Evolutionary conservation across 2,113 vertebrate species (phyloP).

Genomic region (Scortum barcoo): DNA sequence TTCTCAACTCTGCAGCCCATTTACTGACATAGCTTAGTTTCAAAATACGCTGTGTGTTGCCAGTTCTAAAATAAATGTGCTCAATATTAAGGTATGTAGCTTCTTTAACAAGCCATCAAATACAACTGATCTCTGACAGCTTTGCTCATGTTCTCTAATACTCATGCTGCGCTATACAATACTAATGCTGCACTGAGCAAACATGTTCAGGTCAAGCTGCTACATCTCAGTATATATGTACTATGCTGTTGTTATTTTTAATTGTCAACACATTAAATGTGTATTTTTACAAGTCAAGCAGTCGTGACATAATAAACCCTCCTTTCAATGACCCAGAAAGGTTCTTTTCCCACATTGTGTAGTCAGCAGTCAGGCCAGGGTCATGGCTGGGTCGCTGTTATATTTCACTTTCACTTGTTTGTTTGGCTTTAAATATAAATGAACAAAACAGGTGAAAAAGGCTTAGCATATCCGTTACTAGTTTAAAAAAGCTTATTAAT

Average conservation of each 20-base stretch:
- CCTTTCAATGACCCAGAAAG: neutral
- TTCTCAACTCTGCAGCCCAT: neutral
- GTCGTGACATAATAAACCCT: neutral
- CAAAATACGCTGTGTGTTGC: neutral
- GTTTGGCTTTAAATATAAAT: neutral
- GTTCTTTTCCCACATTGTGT: neutral
- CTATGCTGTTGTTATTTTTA: neutral
- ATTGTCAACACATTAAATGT: neutral
- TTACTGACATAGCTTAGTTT: neutral
- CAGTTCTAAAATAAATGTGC: conserved; percentile 5
- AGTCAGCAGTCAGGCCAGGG: neutral
- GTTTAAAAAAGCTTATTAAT: neutral
- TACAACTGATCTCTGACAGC: neutral
- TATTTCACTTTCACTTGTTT: neutral
- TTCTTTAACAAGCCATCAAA: neutral
- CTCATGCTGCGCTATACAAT: no score
- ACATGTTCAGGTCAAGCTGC: conserved; percentile 2
- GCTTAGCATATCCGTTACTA: neutral
- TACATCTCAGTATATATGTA: neutral
- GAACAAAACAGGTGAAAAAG: neutral
- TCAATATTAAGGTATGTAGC: neutral
- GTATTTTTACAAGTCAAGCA: neutral
- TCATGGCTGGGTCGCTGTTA: neutral
- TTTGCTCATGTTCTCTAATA: neutral
- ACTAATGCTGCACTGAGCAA: neutral